Evolutionary conservation across 2,888 invertebrate genomes (phyloP).

Genomic region (Reticulitermes lucifugus): DNA sequence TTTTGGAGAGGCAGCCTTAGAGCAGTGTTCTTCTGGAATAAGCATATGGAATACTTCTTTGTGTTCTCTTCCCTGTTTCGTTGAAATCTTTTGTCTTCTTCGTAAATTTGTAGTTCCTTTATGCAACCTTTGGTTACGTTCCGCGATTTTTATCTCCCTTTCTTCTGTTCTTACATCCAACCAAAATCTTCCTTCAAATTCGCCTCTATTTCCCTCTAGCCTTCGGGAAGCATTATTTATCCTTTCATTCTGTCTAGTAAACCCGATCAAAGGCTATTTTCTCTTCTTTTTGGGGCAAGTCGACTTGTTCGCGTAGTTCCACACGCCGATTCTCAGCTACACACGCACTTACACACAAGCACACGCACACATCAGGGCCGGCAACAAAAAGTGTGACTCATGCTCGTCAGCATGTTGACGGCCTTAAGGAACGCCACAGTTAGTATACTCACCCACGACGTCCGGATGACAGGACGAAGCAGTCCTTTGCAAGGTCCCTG

Average conservation of each 20-base stretch:
- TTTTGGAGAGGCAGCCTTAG: background rate
- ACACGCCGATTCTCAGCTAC: no score
- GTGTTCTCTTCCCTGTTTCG: background rate
- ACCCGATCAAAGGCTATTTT: background rate
- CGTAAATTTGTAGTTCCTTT: background rate
- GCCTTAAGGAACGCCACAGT: no score
- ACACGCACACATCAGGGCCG: no score
- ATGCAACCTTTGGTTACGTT: background rate
- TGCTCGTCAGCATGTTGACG: no score
- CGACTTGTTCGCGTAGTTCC: no score
- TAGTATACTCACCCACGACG: no score
- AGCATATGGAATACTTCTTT: background rate
- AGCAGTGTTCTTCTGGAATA: background rate
- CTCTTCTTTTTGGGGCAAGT: background rate
- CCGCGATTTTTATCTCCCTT: no score
- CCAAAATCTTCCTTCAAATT: background rate
- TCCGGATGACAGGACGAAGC: no score
- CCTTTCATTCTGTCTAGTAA: slow-evolving; percentile 15
- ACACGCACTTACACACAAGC: no score
- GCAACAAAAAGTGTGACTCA: no score
- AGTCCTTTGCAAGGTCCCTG: no score
- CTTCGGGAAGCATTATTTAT: background rate
- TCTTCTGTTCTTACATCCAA: background rate
- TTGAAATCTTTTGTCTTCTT: background rate
- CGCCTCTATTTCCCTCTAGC: background rate